Percentiles rank a stretch among this genome's conserved stretches.
These are phyloP conservation scores for Alosa alosa DNA, from an alignment of 2,113 vertebrate species.

Conservation along the genomic window DNA sequence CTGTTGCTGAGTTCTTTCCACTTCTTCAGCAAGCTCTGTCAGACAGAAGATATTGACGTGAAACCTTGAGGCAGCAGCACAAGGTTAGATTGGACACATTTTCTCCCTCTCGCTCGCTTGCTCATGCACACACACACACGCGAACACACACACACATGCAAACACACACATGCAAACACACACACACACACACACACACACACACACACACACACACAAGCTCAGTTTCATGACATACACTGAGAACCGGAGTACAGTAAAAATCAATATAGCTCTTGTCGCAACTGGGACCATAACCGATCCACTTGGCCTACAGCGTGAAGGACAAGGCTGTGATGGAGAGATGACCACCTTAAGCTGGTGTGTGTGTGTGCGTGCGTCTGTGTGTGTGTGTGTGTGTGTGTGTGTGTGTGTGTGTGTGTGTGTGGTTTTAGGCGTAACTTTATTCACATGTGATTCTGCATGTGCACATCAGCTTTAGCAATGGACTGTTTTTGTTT, in stretches of 20 bases:
- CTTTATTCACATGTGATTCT: not conserved
- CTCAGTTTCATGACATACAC: conserved; percentile 4
- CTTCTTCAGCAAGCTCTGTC: not conserved
- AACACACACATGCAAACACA: not conserved
- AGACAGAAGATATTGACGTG: not conserved
- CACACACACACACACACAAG: not conserved
- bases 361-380: not conserved
- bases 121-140: not conserved
- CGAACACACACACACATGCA: not conserved
- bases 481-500: not conserved
- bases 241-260: conserved; percentile 15
- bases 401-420: not conserved
- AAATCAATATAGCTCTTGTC: conserved; percentile 13
- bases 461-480: not conserved
- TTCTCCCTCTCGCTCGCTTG: not conserved
- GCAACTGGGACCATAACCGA: not conserved
- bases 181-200: not conserved
- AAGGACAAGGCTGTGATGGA: not conserved
- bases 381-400: not conserved
- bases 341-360: not conserved
- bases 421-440: not conserved
- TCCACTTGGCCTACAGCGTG: conserved; percentile 15
- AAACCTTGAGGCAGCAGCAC: conserved; percentile 1
- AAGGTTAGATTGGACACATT: conserved; percentile 18
- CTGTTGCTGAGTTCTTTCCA: not conserved